These are phyloP conservation scores for Eupeodes latifasciatus DNA, from an alignment of 2,888 invertebrate species.

Conservation along the genomic window DNA sequence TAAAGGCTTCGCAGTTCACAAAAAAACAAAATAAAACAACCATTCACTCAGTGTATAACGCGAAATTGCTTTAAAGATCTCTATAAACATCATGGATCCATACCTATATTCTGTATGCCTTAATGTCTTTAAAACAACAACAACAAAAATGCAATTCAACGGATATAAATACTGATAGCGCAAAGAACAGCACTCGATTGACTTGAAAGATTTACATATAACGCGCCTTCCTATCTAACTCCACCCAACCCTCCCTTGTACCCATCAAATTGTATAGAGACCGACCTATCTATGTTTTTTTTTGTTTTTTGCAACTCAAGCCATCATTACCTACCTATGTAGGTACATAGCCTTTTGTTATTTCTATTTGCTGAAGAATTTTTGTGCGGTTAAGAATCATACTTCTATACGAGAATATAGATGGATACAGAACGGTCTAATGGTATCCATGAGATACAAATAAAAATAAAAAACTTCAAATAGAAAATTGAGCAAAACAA, in stretches of 20 bases:
- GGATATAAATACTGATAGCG: conserved; percentile 71
- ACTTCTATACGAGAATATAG: conserved; percentile 1
- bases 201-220: conserved; percentile 75
- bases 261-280: no score
- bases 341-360: conserved; percentile 36
- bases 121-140: conserved; percentile 55
- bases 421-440: conserved; percentile 21
- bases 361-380: conserved; percentile 62
- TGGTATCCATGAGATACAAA: conserved; percentile 50
- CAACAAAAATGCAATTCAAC: conserved; percentile 7
- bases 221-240: conserved; percentile 60
- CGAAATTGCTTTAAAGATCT: conserved; percentile 20
- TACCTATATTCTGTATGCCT: conserved; percentile 38
- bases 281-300: no score
- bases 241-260: neutral
- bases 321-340: neutral
- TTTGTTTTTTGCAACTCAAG: no score
- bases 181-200: conserved; percentile 61
- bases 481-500: conserved; percentile 30
- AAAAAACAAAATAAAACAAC: conserved; percentile 14
- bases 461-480: neutral
- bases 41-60: conserved; percentile 53
- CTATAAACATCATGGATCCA: neutral
- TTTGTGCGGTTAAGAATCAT: conserved; percentile 54
- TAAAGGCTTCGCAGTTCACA: neutral